phyloP scores from a whole-genome alignment of 2,888 invertebrate species.

The Agrochola litura region DNA sequence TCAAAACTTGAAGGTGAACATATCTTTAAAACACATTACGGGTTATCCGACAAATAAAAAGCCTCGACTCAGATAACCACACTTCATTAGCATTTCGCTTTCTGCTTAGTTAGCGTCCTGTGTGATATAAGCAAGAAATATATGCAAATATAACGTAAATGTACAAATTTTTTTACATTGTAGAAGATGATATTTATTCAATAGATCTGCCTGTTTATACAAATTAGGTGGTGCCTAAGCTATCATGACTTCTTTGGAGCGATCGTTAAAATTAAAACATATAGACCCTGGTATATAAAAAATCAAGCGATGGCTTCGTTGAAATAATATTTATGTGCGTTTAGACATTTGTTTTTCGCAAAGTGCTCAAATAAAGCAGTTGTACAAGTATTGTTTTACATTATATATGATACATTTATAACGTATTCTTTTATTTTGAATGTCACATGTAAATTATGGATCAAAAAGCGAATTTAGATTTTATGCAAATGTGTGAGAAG shows the following conservation, averaged over 20 bases:
- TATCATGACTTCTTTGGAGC: conserved; percentile 42
- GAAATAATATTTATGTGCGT: conserved; percentile 33
- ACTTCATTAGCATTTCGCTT: conserved; percentile 80
- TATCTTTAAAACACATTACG: conserved; percentile 82
- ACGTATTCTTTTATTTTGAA: conserved; percentile 52
- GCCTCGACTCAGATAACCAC: conserved; percentile 74
- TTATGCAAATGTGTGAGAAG: conserved; percentile 76
- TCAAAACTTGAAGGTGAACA: conserved; percentile 75
- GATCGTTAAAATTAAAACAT: conserved; percentile 52
- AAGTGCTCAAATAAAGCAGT: conserved; percentile 43
- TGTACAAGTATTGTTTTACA: conserved; percentile 48
- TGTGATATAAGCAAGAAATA: conserved; percentile 73
- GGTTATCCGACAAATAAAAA: conserved; percentile 81
- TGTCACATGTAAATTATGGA: conserved; percentile 54
- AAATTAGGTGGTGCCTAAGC: conserved; percentile 58
- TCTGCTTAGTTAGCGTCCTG: conserved; percentile 73
- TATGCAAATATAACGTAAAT: conserved; percentile 73
- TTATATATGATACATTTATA: conserved; percentile 36
- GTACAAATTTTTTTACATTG: conserved; percentile 63
- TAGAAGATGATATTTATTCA: conserved; percentile 54
- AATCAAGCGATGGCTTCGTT: conserved; percentile 37
- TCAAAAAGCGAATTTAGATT: conserved; percentile 64
- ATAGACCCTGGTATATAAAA: conserved; percentile 31
- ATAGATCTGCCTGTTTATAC: conserved; percentile 55
- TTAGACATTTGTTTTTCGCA: conserved; percentile 24